These are phyloP conservation scores for Bellardia bayeri DNA, from an alignment of 2,888 invertebrate species.

Conservation along the genomic window DNA sequence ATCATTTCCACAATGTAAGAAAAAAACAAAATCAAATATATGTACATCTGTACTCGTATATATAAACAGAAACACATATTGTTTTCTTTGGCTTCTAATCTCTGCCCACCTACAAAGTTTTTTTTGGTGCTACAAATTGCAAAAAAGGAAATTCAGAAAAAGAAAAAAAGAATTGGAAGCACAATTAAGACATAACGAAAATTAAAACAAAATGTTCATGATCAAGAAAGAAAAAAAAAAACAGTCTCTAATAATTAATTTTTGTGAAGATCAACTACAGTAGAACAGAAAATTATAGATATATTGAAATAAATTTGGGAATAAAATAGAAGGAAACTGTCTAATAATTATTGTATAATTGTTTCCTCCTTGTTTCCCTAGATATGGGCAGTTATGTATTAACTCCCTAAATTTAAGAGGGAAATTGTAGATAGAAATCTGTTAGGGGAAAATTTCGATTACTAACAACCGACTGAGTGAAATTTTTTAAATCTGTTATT, in stretches of 20 bases:
- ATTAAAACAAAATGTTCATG: slow-evolving; percentile 59
- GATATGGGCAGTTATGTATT: no score
- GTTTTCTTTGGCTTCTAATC: slow-evolving; percentile 48
- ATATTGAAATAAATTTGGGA: not conserved
- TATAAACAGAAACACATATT: not conserved
- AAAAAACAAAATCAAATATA: not conserved
- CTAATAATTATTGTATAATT: no score
- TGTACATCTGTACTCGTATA: not conserved
- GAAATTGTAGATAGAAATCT: no score
- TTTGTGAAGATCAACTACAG: slow-evolving; percentile 17
- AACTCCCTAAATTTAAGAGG: no score
- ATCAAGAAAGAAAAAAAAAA: slow-evolving; percentile 50
- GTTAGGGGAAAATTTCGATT: no score
- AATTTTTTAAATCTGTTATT: no score
- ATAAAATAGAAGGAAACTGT: not conserved
- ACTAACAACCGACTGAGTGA: no score
- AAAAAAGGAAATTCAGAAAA: not conserved
- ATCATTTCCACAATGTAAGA: not conserved
- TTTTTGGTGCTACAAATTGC: slow-evolving; percentile 34
- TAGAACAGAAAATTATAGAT: slow-evolving; percentile 1
- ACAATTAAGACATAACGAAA: slow-evolving; percentile 42
- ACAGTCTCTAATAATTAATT: slow-evolving; percentile 40
- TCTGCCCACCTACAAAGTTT: slow-evolving; percentile 48
- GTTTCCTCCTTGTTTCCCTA: no score
- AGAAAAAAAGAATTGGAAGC: slow-evolving; percentile 3